Conservation (phyloP, 1,140 invertebrate genomes). For the Zaprionus inermis region DNA sequence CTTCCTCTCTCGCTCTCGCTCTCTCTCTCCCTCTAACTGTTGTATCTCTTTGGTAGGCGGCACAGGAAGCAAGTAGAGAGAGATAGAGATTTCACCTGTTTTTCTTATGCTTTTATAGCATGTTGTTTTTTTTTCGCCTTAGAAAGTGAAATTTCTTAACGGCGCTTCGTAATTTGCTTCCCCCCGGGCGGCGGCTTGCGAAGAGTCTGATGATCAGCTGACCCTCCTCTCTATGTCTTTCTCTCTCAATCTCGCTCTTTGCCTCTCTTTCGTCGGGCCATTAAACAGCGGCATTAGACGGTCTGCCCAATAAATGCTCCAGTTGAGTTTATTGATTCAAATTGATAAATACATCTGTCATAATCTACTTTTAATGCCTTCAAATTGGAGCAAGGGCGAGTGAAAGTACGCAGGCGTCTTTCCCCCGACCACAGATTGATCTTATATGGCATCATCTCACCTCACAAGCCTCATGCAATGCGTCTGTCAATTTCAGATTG, state of each 20-base stretch:
- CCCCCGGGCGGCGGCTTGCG: background rate
- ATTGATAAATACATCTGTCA: conserved; percentile 36
- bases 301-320: conserved; percentile 18
- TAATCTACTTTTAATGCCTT: conserved; percentile 35
- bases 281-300: conserved; percentile 53
- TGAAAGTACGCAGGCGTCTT: conserved; percentile 33
- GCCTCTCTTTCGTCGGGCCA: conserved; percentile 12
- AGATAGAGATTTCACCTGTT: conserved; percentile 56
- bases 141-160: conserved; percentile 64
- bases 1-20: conserved; percentile 1
- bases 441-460: conserved; percentile 25
- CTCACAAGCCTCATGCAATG: no score
- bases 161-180: conserved; percentile 52
- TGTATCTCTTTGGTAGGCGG: conserved; percentile 1
- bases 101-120: conserved; percentile 22
- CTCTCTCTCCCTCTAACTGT: conserved; percentile 13
- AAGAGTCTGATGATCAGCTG: conserved; percentile 8
- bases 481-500: conserved; percentile 39
- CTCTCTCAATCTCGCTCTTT: background rate
- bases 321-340: conserved; percentile 43
- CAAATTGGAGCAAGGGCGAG: conserved; percentile 47
- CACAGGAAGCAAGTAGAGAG: conserved; percentile 35
- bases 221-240: background rate
- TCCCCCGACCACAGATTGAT: background rate
- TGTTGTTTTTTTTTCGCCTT: conserved; percentile 37